Conservation (phyloP, 2,113 vertebrate species). For the Zingel zingel region DNA sequence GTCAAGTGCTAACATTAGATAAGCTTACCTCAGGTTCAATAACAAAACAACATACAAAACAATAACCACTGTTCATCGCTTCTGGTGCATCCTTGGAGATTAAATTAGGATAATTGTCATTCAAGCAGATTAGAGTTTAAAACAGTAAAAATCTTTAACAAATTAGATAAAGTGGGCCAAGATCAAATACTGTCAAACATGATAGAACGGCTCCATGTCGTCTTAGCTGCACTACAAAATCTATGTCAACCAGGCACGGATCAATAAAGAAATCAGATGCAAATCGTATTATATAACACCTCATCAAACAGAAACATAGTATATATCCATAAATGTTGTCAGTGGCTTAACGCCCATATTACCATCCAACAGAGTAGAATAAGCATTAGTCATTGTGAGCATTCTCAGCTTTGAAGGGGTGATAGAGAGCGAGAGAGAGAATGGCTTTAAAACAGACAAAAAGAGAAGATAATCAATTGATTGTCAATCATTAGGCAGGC, state of each 20-base stretch:
- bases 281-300: constrained; percentile 47
- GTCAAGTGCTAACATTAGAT: constrained; percentile 14
- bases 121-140: constrained; percentile 32
- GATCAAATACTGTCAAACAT: constrained; percentile 30
- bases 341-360: neutral
- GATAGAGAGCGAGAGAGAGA: neutral
- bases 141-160: constrained; percentile 4
- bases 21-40: constrained; percentile 15
- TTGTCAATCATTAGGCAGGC: constrained; percentile 73
- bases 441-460: constrained; percentile 56
- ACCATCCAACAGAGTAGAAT: neutral
- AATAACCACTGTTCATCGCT: constrained; percentile 7
- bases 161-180: neutral
- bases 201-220: neutral
- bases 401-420: constrained; percentile 6
- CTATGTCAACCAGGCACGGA: constrained; percentile 33
- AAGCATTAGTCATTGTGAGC: neutral
- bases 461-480: constrained; percentile 74
- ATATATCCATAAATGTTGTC: constrained; percentile 28
- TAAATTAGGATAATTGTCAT: constrained; percentile 25
- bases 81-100: constrained; percentile 16
- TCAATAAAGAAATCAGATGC: constrained; percentile 66
- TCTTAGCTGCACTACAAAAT: constrained; percentile 18
- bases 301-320: constrained; percentile 43
- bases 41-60: constrained; percentile 8